Percentiles rank a stretch among this genome's conserved stretches.
Evolutionary conservation across 2,888 invertebrate genomes (phyloP).

Genomic region (Aphidius colemani): DNA sequence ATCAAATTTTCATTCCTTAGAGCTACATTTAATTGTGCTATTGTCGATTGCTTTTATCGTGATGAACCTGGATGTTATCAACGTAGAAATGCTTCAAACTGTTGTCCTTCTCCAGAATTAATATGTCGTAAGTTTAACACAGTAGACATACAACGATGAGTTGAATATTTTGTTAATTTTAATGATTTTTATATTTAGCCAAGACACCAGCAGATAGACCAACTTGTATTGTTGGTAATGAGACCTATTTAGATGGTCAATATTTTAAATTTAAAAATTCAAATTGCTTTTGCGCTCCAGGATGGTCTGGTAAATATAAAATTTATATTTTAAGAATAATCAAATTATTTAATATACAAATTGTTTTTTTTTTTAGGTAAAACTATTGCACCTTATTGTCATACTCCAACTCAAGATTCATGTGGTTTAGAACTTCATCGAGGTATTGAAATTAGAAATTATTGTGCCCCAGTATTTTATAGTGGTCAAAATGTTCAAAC

Average conservation of each 20-base stretch:
- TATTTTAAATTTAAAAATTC: conserved; percentile 39
- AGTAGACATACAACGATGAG: too few species aligned
- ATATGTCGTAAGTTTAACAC: conserved; percentile 44
- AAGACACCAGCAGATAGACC: conserved; percentile 36
- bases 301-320: conserved; percentile 36
- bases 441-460: conserved; percentile 27
- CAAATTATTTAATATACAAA: not conserved
- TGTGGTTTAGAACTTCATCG: conserved; percentile 38
- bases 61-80: conserved; percentile 37
- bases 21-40: conserved; percentile 42
- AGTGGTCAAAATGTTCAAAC: conserved; percentile 32
- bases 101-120: conserved; percentile 37
- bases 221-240: conserved; percentile 45
- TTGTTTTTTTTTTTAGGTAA: conserved; percentile 35
- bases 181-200: conserved; percentile 30
- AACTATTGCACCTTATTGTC: conserved; percentile 46
- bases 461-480: conserved; percentile 46
- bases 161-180: not conserved
- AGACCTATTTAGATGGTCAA: conserved; percentile 45
- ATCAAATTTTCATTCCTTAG: conserved; percentile 29
- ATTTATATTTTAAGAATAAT: not conserved
- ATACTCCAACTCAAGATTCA: conserved; percentile 18
- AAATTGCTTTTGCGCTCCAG: conserved; percentile 39
- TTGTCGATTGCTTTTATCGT: conserved; percentile 38
- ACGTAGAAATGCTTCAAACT: conserved; percentile 9